These are phyloP conservation scores for Zaprionus camerounensis DNA, from an alignment of 1,140 invertebrate species.

Conservation along the genomic window DNA sequence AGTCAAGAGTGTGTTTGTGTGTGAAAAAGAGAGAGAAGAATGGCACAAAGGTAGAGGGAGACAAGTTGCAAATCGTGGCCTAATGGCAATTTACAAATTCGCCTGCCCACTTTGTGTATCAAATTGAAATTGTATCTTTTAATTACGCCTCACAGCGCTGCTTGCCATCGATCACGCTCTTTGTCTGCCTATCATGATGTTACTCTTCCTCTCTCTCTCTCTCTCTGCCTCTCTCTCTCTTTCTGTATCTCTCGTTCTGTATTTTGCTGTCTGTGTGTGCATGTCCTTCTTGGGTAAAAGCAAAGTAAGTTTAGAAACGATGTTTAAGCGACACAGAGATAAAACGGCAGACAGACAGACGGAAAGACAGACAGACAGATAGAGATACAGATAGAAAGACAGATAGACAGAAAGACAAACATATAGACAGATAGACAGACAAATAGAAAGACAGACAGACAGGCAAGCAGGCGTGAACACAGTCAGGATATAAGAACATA, in stretches of 20 bases:
- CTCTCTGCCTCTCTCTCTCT: background rate
- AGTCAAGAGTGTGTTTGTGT: slow-evolving; percentile 2
- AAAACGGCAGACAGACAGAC: background rate
- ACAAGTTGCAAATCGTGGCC: slow-evolving; percentile 59
- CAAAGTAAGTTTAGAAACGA: background rate
- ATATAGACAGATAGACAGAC: background rate
- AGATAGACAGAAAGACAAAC: background rate
- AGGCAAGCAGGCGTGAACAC: background rate
- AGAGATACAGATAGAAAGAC: background rate
- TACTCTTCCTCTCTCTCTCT: background rate
- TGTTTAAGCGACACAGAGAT: background rate
- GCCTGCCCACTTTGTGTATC: slow-evolving; percentile 33
- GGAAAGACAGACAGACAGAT: background rate
- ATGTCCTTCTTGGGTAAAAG: slow-evolving; percentile 41
- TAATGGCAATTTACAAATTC: slow-evolving; percentile 66
- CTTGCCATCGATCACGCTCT: slow-evolving; percentile 33
- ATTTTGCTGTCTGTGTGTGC: background rate
- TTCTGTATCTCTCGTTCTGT: background rate
- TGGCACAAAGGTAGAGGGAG: background rate
- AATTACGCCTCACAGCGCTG: slow-evolving; percentile 55
- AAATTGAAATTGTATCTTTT: slow-evolving; percentile 60
- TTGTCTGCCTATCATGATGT: background rate
- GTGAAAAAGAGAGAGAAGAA: background rate
- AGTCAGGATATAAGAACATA: background rate
- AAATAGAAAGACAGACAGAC: background rate